A percentile compares a stretch with the other conserved stretches of the same genome.
These are phyloP conservation scores for Mus spretus DNA, from an alignment of 2,797 vertebrate species.

Conservation along the genomic window DNA sequence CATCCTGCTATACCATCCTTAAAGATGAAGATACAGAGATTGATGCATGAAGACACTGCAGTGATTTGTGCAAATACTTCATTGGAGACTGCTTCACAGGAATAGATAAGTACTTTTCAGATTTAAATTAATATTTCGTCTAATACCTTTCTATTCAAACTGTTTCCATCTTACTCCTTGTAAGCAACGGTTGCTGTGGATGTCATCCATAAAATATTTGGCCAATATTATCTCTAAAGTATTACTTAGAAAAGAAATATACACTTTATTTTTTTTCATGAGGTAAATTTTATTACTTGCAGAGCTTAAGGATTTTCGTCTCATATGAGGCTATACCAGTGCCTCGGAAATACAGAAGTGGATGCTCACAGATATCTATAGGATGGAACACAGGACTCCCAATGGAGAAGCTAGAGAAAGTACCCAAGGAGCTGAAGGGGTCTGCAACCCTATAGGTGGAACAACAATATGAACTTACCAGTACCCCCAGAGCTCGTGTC, in stretches of 20 bases:
- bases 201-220: slow-evolving; percentile 2
- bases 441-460: too few species aligned
- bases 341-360: too few species aligned
- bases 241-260: slow-evolving; percentile 16
- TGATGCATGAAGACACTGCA: not conserved
- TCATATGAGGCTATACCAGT: too few species aligned
- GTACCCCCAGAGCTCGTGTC: too few species aligned
- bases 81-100: accelerated
- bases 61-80: not conserved
- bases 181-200: not conserved
- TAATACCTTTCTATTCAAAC: not conserved
- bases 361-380: too few species aligned
- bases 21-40: not conserved
- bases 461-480: too few species aligned
- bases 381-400: too few species aligned
- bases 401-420: too few species aligned
- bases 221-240: not conserved
- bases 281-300: slow-evolving; percentile 15
- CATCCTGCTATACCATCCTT: not conserved
- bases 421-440: too few species aligned
- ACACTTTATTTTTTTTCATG: slow-evolving; percentile 31
- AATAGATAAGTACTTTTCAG: not conserved
- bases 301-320: not conserved
- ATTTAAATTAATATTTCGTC: not conserved
- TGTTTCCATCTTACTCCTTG: not conserved